Evolutionary conservation across 1,140 invertebrate species (phyloP), one percentile per base, ranked within the genome.

Genomic region (Drosophila elegans): DNA sequence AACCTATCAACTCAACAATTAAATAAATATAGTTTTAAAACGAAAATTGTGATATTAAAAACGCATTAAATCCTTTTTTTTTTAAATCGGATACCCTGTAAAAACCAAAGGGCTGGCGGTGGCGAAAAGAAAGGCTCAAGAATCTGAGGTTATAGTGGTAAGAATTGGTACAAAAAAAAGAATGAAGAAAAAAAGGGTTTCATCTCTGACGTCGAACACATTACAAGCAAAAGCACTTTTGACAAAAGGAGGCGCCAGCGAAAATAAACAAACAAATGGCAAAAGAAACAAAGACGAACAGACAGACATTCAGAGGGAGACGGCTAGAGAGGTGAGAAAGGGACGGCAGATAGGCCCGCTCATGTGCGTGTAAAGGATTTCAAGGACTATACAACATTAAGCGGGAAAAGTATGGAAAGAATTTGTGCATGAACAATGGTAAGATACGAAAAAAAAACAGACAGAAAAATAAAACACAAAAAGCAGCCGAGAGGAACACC

Each of bases 181-280:
- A 21, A 21, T 1, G 16, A 21, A n/a, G 9, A n/a, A 34, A 41
- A 76, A 49, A 45, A 68, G 51, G 55, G 64, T 53, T 46, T 62
- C 73, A 63, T 60, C 61, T 78, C 83, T 78, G 85, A 77, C 64
- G 84, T 89, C 76, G 84, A 89, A 83, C 84, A 84, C 84, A 89
- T 89, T 89, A 89, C 84, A 89, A 80, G 84, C 73, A 89, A 89
- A 89, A 89, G 85, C 84, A 89, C 84, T 89, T 86, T 86, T 84
- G 54, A 84, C 84, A 89, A 89, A 89, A 89, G 80, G 54, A 89
- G 84, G 84, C 84, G 84, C 84, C 84, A 89, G 69, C 80, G 72
- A 55, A 86, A 86, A 86, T 88, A 86, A 86, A 86, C 84, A 86
- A 86, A 88, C 84, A 86, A 88, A 89, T 89, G 73, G 63, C 80